A percentile compares a stretch with the other conserved stretches of the same genome.
phyloP scores from a whole-genome alignment of 2,797 vertebrate species.

The Bryconaethiops microstoma region DNA sequence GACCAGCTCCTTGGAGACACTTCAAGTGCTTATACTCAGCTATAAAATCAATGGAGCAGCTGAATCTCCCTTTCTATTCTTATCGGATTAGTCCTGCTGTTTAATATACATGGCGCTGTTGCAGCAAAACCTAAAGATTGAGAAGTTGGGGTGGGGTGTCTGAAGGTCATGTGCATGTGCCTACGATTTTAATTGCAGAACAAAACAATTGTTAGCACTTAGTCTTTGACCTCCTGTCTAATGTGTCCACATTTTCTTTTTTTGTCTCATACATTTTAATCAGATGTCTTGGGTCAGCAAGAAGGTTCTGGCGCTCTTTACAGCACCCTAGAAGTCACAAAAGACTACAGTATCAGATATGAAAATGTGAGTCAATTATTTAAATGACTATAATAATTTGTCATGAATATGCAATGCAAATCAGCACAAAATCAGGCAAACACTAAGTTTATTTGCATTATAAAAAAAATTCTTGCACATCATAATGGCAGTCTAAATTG shows the following conservation, averaged over 20 bases:
- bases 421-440: neutral
- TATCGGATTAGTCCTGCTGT: constrained; percentile 11
- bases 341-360: neutral
- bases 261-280: constrained; percentile 53
- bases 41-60: constrained; percentile 36
- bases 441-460: neutral
- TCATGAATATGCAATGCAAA: neutral
- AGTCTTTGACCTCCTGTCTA: constrained; percentile 51
- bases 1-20: constrained; percentile 42
- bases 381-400: neutral
- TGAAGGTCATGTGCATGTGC: neutral
- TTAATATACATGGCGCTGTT: neutral
- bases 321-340: neutral
- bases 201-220: constrained; percentile 48
- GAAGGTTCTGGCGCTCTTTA: neutral
- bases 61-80: constrained; percentile 15
- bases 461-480: neutral
- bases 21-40: constrained; percentile 33
- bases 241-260: constrained; percentile 9
- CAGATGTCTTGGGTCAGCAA: constrained; percentile 28
- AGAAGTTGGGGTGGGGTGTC: neutral
- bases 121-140: constrained; percentile 1
- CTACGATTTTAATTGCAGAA: constrained; percentile 37
- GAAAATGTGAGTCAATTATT: neutral
- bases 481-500: neutral